Evolutionary conservation across 2,888 invertebrate genomes (phyloP).

Genomic region (Morinoia aosen): DNA sequence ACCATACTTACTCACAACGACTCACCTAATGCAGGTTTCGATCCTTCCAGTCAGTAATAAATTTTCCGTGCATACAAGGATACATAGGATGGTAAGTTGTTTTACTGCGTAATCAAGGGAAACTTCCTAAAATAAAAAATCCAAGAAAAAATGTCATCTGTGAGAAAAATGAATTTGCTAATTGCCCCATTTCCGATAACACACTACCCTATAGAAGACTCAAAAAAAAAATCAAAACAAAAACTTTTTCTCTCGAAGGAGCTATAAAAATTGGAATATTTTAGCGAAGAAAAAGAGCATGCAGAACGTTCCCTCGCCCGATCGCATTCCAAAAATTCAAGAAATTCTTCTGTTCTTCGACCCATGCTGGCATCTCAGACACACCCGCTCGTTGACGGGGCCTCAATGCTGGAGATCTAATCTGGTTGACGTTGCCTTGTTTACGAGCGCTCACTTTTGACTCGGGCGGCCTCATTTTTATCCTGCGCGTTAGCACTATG

Average conservation of each 20-base stretch:
- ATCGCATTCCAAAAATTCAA: neutral
- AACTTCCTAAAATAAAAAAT: too few relatives aligned
- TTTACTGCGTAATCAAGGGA: too few relatives aligned
- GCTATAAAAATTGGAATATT: neutral
- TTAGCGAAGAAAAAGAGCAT: neutral
- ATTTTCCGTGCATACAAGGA: too few relatives aligned
- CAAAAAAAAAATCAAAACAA: neutral
- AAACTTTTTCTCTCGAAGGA: neutral
- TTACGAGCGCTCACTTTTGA: slow-evolving; percentile 19
- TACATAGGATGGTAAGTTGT: too few relatives aligned
- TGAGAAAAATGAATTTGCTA: too few relatives aligned
- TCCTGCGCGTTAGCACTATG: neutral
- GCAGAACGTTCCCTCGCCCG: neutral
- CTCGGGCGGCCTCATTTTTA: neutral
- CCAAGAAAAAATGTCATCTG: too few relatives aligned
- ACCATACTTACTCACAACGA: too few relatives aligned
- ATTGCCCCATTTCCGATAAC: too few relatives aligned
- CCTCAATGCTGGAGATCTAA: slow-evolving; percentile 28
- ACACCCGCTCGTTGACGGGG: slow-evolving; percentile 1
- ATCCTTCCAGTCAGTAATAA: too few relatives aligned
- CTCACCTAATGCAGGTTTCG: too few relatives aligned
- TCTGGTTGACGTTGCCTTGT: slow-evolving; percentile 21
- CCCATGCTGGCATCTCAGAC: neutral
- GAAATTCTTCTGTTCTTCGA: neutral
- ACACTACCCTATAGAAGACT: neutral